Base-by-base conservation (phyloP, 2,797 vertebrate genomes). In the Poeciliopsis presidionis region DNA sequence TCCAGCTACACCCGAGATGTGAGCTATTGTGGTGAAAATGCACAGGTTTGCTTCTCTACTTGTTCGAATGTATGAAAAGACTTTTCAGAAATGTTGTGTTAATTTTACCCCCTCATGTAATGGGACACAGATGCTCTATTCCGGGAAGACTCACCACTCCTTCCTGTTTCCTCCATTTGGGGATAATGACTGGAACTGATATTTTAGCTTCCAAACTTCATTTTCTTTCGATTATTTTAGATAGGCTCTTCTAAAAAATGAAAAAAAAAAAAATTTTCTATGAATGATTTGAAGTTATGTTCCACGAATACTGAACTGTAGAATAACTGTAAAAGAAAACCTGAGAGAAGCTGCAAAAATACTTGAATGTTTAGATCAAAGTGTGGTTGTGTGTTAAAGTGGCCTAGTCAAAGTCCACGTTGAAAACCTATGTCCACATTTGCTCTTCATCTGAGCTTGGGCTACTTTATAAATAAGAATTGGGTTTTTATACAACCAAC, bases 21-120 rank as follows among this genome's bases (percentile, higher is more conserved):
- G 86, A 79, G 86, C 65, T 53, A 61, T 33, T 30, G n/a, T 25
- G 86, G 89, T 85, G 91, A 91, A 85, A 81, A 79, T 73, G 86
- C 80, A 65, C 30, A 39, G 13, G 6, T 14, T 33, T 63, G 20
- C 36, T 11, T 4, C 7, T 65, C 39, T 65, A 22, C 18, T 65
- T 39, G 33, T 5, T 39, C 18, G 4, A 33, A 61, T 61, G 59
- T 61, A 16, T 14, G 16, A 59, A 59, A 59, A 55, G n/a, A 55
- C 4, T n/a, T 51, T 51, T 55, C 51, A 25, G 51, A 55, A 55
- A 9, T 55, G 51, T 20, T 53, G 22, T 53, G 51, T 53, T 9
- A 53, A 25, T 53, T 22, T 53, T n/a, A 55, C 8, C 1, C 22
- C 22, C 22, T 4, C 22, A 11, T 53, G 11, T 25, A 53, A 25